Conservation (phyloP, 2,888 invertebrate genomes). For the Hylaea fasciaria region DNA sequence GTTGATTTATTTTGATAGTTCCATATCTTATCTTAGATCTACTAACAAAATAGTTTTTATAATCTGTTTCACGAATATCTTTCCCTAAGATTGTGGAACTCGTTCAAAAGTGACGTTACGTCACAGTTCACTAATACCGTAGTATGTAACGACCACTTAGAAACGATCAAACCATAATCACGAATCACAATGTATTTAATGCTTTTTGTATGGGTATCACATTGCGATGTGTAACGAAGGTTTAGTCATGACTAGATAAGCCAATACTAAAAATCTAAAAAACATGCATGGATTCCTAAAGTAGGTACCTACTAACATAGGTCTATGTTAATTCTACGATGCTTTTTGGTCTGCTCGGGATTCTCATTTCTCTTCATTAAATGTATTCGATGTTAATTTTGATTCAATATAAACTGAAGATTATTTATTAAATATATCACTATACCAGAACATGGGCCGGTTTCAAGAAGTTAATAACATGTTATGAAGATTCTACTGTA, state of each 20-base stretch:
- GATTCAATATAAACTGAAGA: too few relatives aligned
- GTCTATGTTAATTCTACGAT: too few relatives aligned
- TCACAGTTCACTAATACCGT: slow-evolving; percentile 9
- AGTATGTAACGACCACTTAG: slow-evolving; percentile 26
- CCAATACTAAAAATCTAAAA: background rate
- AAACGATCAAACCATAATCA: slow-evolving; percentile 45
- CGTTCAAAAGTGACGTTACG: background rate
- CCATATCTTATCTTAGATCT: background rate
- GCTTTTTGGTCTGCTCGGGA: background rate
- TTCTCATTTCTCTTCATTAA: too few relatives aligned
- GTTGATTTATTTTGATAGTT: too few relatives aligned
- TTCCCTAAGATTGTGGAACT: background rate
- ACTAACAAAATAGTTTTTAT: background rate
- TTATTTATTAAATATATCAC: too few relatives aligned
- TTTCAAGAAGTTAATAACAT: too few relatives aligned
- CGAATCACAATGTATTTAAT: slow-evolving; percentile 47
- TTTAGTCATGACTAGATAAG: slow-evolving; percentile 16
- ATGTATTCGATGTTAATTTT: too few relatives aligned
- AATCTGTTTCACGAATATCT: background rate
- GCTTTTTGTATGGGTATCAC: slow-evolving; percentile 50
- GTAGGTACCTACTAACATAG: too few relatives aligned
- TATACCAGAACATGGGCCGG: too few relatives aligned
- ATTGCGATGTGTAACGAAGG: slow-evolving; percentile 37
- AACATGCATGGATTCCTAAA: too few relatives aligned
- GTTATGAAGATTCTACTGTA: too few relatives aligned